Evolutionary conservation across 2,888 invertebrate species (phyloP).

Genomic region (Helicoverpa assulta): DNA sequence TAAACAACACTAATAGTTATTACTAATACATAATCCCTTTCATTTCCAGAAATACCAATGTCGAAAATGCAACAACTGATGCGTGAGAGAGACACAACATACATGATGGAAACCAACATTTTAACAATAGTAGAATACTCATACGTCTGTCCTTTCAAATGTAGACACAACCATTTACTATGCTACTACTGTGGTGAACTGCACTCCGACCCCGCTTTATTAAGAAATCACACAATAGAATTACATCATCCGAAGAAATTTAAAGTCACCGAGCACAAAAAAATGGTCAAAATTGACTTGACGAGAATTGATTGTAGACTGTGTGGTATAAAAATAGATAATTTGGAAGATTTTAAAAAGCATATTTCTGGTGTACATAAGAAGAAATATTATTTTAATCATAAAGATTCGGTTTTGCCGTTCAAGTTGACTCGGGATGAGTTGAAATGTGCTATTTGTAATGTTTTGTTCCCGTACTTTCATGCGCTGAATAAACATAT

Average conservation of each 20-base stretch:
- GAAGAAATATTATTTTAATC: constrained; percentile 80
- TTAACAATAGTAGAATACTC: constrained; percentile 81
- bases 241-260: constrained; percentile 79
- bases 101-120: constrained; percentile 83
- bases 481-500: constrained; percentile 86
- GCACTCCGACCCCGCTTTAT: constrained; percentile 70
- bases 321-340: constrained; percentile 72
- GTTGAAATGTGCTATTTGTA: constrained; percentile 79
- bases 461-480: constrained; percentile 77
- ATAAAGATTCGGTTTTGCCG: constrained; percentile 79
- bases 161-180: constrained; percentile 81
- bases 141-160: constrained; percentile 83
- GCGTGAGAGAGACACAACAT: constrained; percentile 80
- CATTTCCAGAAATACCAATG: constrained; percentile 75
- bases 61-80: constrained; percentile 80
- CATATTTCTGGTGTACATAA: constrained; percentile 76
- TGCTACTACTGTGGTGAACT: constrained; percentile 83
- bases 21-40: neutral
- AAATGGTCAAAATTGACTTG: constrained; percentile 84
- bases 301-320: constrained; percentile 82
- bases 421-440: constrained; percentile 76
- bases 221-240: constrained; percentile 72
- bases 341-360: constrained; percentile 76
- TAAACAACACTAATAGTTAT: too few species aligned
- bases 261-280: constrained; percentile 81